Evolutionary conservation across 2,797 vertebrate species (phyloP).

Genomic region (Manis javanica): DNA sequence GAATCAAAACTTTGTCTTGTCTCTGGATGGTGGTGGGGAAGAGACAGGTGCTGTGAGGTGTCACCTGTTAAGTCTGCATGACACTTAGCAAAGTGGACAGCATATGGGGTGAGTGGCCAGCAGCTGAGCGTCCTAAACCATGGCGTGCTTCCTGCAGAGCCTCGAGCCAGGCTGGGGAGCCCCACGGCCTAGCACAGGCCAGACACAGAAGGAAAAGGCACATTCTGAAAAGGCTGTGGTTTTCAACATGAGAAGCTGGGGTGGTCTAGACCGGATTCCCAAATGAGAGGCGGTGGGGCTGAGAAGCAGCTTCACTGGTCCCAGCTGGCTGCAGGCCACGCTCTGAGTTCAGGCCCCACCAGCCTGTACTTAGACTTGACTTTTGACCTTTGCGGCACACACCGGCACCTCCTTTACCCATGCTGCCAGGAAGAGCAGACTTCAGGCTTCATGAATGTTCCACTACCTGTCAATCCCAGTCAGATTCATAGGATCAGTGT

Average conservation of each 20-base stretch:
- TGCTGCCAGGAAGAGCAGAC: background rate
- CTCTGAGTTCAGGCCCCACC: background rate
- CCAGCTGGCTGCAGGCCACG: background rate
- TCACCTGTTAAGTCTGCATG: rapidly evolving
- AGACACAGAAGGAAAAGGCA: background rate
- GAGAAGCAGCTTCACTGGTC: background rate
- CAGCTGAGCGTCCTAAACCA: background rate
- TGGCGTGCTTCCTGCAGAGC: background rate
- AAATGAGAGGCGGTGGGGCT: rapidly evolving
- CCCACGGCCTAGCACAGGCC: rapidly evolving
- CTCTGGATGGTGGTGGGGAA: background rate
- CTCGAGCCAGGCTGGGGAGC: too few species aligned
- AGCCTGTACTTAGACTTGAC: background rate
- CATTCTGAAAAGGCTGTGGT: background rate
- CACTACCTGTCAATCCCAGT: background rate
- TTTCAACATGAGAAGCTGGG: background rate
- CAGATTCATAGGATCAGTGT: background rate
- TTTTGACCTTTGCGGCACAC: background rate
- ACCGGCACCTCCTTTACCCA: background rate
- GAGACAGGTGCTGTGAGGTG: background rate
- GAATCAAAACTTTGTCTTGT: background rate
- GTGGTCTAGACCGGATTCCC: background rate
- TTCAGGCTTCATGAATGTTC: background rate
- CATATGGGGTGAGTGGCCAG: rapidly evolving
- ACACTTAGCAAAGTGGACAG: background rate